Evolutionary conservation across 2,797 vertebrate species (phyloP), one percentile per base, ranked within the genome.

Genomic region (Falco concolor): DNA sequence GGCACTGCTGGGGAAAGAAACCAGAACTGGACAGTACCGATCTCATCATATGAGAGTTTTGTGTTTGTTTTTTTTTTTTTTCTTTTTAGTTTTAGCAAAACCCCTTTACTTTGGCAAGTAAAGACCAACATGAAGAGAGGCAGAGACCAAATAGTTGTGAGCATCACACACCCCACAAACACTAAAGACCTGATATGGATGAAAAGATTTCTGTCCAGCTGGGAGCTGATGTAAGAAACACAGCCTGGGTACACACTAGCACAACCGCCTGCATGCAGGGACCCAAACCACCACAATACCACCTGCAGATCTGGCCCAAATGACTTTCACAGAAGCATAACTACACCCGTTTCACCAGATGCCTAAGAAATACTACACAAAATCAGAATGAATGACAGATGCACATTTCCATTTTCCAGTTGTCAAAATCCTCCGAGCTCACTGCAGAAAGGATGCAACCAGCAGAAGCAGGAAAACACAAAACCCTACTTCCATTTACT

Each of bases 161-260:
- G 40, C 27, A 38, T 32, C 44, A 74, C 3, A 4, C 13, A 67
- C 27, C 8, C 34, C 28, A 59, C 14, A 63, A 63, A 15, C 30
- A 56, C 36, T 13, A 44, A 45, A 38, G 52, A 23, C 13, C 30
- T 50, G 24, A 14, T 0, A 5, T 0, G 67, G 59, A 8, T 77
- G 50, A 59, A 8, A 32, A n/a, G 5, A n/a, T 36, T 74, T 42
- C 84, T 53, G 28, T 32, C 69, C 59, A 63, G 47, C 28, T n/a
- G 42, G 44, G n/a, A 61, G n/a, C 6, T 68, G 54, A 38, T 32
- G 30, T 2, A 42, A 50, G 60, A 77, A 90, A 13, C 52, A 21
- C 0, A 0, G 9, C 70, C 52, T 49, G 64, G 32, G 34, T 28
- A 45, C 32, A 6, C 0, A 15, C 20, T 76, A 53, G 40, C 12